A percentile compares a stretch with the other conserved stretches of the same genome.
phyloP scores from a whole-genome alignment of 2,113 vertebrate genomes.

The Leiothrix lutea region DNA sequence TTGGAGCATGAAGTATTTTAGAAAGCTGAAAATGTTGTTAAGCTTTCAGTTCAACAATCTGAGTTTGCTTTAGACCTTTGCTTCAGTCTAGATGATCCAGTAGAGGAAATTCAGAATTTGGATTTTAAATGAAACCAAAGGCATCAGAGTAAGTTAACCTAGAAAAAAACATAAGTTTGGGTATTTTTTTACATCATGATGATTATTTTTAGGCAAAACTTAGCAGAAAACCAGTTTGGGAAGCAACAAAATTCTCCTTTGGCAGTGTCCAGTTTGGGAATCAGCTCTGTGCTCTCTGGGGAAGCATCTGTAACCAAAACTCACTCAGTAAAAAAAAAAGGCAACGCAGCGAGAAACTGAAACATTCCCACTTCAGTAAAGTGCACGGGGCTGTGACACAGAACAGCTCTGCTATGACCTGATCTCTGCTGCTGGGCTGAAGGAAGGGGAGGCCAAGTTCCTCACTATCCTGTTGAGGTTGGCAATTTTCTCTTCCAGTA shows the following conservation, averaged over 20 bases:
- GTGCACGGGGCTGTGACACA: constrained; percentile 12
- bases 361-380: constrained; percentile 56
- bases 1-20: not conserved
- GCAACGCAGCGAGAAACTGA: constrained; percentile 34
- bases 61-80: not conserved
- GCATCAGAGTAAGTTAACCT: not conserved
- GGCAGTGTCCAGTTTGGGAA: constrained; percentile 15
- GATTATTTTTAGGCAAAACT: constrained; percentile 5
- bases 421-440: constrained; percentile 65
- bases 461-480: constrained; percentile 90
- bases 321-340: not conserved
- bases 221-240: not conserved
- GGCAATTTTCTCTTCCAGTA: constrained; percentile 92
- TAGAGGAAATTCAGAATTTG: not conserved
- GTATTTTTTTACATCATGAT: not conserved
- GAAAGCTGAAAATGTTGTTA: not conserved
- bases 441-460: constrained; percentile 79
- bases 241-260: not conserved
- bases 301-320: not conserved
- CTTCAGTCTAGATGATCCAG: not conserved
- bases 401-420: constrained; percentile 66
- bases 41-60: not conserved
- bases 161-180: not conserved
- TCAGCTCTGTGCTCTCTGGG: not conserved
- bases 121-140: not conserved